These are phyloP conservation scores for Calliscelio sp. DNA, from an alignment of 2,888 invertebrate genomes.

Conservation along the genomic window DNA sequence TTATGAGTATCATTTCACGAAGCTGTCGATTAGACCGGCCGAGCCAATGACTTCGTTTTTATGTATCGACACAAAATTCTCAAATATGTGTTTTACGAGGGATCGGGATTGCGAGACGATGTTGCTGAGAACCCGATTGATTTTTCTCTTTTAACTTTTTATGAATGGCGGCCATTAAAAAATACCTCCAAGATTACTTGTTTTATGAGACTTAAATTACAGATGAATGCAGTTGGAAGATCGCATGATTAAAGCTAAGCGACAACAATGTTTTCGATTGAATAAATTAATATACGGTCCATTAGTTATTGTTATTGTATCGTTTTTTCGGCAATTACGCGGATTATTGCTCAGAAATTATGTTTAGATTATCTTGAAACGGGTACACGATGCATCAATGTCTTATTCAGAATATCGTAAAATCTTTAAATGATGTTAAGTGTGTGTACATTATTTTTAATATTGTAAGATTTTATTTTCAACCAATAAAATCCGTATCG, in stretches of 20 bases:
- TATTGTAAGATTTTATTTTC: slow-evolving; percentile 47
- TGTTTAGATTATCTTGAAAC: slow-evolving; percentile 29
- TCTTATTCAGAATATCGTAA: slow-evolving; percentile 56
- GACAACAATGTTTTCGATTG: slow-evolving; percentile 66
- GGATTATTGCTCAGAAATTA: slow-evolving; percentile 30
- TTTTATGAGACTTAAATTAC: slow-evolving; percentile 69
- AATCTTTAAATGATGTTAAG: slow-evolving; percentile 38
- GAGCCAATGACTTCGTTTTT: slow-evolving; percentile 74
- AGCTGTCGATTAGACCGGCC: slow-evolving; percentile 85
- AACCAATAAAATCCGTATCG: slow-evolving; percentile 56
- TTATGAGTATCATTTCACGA: slow-evolving; percentile 85
- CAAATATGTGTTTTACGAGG: slow-evolving; percentile 73
- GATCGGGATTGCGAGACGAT: slow-evolving; percentile 71
- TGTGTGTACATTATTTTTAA: slow-evolving; percentile 31
- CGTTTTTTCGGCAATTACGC: slow-evolving; percentile 41
- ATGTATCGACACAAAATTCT: slow-evolving; percentile 73
- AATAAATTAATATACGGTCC: slow-evolving; percentile 61
- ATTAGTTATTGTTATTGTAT: slow-evolving; percentile 54
- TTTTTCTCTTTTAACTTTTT: slow-evolving; percentile 74
- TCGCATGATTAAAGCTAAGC: slow-evolving; percentile 51
- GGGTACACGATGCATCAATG: slow-evolving; percentile 36
- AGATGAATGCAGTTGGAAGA: slow-evolving; percentile 55
- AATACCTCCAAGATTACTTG: slow-evolving; percentile 66
- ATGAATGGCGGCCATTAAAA: slow-evolving; percentile 66
- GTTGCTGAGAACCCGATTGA: slow-evolving; percentile 77